Evolutionary conservation across 2,888 invertebrate species (phyloP), one percentile per base, ranked within the genome.

Genomic region (Octonoba sinensis): DNA sequence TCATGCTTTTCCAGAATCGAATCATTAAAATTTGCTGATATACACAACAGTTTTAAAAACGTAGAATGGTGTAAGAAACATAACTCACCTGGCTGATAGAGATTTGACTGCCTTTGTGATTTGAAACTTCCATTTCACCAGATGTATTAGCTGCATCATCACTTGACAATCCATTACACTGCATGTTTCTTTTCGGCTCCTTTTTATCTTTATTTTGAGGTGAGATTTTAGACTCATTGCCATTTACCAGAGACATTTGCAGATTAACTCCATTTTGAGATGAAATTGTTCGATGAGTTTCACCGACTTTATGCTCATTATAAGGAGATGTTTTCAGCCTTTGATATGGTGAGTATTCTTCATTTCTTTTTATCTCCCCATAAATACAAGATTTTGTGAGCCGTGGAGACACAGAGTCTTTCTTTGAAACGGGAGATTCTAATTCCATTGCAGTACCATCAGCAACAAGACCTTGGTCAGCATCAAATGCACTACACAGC

Each of bases 61-160:
- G 6, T 27, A 6, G 1, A 36, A 3, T 8, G 11, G 4, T 36
- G 36, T 11, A 36, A 6, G 6, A 36, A 36, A 36, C 11, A 36
- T 2, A 62, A 44, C 88, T 87, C 79, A 87, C 84, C 85, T 95
- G 95, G 82, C 94, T 93, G 84, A 94, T 94, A 0, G 94, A 94
- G 67, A 93, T 93, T 87, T 94, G 93, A 59, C 94, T 94, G 69
- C 88, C 88, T 69, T 87, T 86, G 62, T 85, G 85, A 73, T 86
- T 86, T 15, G 83, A 47, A 49, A 74, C 65, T 57, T 88, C 88
- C 70, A 87, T 83, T 76, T 88, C 88, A 74, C 87, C 85, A 1
- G 88, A 87, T 0, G 87, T 92, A 46, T 94, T 93, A 64, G 82
- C 85, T 12, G 86, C 86, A 87, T 93, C 93, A 47, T 88, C 88